These are phyloP conservation scores for Oceanodroma leucorhoa DNA, from an alignment of 2,797 vertebrate genomes.

Conservation along the genomic window DNA sequence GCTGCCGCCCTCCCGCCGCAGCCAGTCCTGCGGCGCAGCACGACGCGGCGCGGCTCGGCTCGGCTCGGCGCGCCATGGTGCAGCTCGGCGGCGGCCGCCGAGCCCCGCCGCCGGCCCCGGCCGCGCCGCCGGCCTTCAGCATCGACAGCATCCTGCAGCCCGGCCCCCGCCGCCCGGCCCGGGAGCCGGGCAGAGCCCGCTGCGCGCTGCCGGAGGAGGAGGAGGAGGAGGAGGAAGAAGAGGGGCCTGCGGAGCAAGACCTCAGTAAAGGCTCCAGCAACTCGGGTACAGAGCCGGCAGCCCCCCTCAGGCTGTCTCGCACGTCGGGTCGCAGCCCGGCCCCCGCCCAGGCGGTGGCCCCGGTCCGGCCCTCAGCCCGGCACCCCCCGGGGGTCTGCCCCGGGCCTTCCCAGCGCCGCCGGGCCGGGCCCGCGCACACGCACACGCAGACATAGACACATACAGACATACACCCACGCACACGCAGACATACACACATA, in stretches of 20 bases:
- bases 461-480: too few species aligned
- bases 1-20: neutral
- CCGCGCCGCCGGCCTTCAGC: constrained; percentile 44
- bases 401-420: neutral
- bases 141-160: constrained; percentile 54
- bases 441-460: too few species aligned
- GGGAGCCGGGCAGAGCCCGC: neutral
- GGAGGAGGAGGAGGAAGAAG: neutral
- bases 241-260: neutral
- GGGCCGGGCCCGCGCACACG: neutral
- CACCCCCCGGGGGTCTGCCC: neutral
- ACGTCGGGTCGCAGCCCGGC: neutral
- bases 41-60: too few species aligned
- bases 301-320: neutral
- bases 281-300: constrained; percentile 33
- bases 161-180: neutral
- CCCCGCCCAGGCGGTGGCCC: neutral
- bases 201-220: neutral
- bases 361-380: neutral
- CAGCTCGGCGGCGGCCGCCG: neutral
- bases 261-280: neutral
- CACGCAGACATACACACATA: too few species aligned
- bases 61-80: neutral
- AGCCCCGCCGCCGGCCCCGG: neutral
- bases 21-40: neutral